phyloP scores from a whole-genome alignment of 2,888 invertebrate genomes.

The Yponomeuta plumbellus region DNA sequence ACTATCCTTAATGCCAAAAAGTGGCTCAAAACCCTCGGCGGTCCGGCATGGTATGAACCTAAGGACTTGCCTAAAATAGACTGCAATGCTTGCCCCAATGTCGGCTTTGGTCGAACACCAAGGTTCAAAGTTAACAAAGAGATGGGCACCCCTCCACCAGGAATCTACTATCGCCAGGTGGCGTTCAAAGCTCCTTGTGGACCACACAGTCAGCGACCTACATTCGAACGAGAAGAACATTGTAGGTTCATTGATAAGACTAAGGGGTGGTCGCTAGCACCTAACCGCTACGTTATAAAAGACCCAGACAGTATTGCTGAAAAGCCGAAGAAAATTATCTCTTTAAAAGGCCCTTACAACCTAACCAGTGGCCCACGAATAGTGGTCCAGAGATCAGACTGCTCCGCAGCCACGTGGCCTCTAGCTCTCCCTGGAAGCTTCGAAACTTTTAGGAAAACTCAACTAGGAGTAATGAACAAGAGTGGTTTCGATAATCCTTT shows the following conservation, averaged over 20 bases:
- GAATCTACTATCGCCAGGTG: slow-evolving; percentile 47
- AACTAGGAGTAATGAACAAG: slow-evolving; percentile 58
- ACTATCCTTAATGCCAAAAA: slow-evolving; percentile 39
- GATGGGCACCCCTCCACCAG: slow-evolving; percentile 42
- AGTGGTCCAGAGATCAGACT: slow-evolving; percentile 47
- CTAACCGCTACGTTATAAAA: slow-evolving; percentile 53
- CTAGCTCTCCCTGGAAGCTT: slow-evolving; percentile 45
- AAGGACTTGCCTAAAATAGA: slow-evolving; percentile 29
- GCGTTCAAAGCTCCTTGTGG: slow-evolving; percentile 53
- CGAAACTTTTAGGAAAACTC: slow-evolving; percentile 47
- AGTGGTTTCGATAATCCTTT: slow-evolving; percentile 48
- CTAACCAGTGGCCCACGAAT: slow-evolving; percentile 65
- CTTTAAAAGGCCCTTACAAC: slow-evolving; percentile 59
- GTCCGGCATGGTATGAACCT: slow-evolving; percentile 55
- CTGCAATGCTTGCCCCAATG: slow-evolving; percentile 46
- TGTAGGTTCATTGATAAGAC: slow-evolving; percentile 52
- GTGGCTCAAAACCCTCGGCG: slow-evolving; percentile 45
- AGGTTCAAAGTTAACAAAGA: slow-evolving; percentile 34
- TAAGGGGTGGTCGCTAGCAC: slow-evolving; percentile 52
- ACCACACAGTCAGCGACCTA: slow-evolving; percentile 47
- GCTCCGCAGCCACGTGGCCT: slow-evolving; percentile 55
- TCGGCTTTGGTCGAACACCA: slow-evolving; percentile 52
- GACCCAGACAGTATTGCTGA: slow-evolving; percentile 29
- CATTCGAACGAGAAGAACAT: slow-evolving; percentile 52
- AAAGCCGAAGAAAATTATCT: slow-evolving; percentile 53